phyloP scores from a whole-genome alignment of 1,140 invertebrate species.

The Platorchestia sp. region DNA sequence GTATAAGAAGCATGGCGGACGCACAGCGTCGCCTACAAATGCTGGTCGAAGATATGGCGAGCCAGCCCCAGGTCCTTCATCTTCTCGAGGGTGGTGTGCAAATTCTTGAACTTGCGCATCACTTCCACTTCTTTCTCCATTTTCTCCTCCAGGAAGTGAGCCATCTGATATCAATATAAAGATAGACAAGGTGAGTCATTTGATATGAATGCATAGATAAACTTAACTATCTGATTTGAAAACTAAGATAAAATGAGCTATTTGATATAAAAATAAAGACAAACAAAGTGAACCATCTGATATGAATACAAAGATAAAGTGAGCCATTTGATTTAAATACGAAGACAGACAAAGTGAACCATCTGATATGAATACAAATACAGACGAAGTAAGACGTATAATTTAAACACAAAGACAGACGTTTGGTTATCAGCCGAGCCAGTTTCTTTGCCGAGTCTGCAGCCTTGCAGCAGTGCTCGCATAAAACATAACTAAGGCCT shows the following conservation, averaged over 20 bases:
- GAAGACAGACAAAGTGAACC: not conserved
- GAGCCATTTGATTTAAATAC: no score
- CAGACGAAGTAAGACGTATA: not conserved
- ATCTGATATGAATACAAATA: not conserved
- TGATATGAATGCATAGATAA: not conserved
- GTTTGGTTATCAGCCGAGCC: not conserved
- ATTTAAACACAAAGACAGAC: not conserved
- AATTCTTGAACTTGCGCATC: constrained; percentile 29
- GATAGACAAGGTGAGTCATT: no score
- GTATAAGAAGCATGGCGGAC: no score
- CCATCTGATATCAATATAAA: constrained; percentile 43
- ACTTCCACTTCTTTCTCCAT: constrained; percentile 58
- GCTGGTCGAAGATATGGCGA: constrained; percentile 56
- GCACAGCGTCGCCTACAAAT: constrained; percentile 1
- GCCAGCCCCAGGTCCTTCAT: constrained; percentile 54
- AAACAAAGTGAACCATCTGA: constrained; percentile 56
- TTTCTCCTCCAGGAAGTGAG: constrained; percentile 60
- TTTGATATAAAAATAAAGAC: not conserved
- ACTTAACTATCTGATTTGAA: not conserved
- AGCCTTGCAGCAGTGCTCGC: not conserved
- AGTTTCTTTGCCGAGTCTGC: not conserved
- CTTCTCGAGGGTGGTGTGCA: constrained; percentile 43
- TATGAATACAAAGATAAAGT: no score
- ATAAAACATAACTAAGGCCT: not conserved
- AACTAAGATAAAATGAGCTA: not conserved